Conservation (phyloP, 2,113 vertebrate species). For the Arizona elegans region DNA sequence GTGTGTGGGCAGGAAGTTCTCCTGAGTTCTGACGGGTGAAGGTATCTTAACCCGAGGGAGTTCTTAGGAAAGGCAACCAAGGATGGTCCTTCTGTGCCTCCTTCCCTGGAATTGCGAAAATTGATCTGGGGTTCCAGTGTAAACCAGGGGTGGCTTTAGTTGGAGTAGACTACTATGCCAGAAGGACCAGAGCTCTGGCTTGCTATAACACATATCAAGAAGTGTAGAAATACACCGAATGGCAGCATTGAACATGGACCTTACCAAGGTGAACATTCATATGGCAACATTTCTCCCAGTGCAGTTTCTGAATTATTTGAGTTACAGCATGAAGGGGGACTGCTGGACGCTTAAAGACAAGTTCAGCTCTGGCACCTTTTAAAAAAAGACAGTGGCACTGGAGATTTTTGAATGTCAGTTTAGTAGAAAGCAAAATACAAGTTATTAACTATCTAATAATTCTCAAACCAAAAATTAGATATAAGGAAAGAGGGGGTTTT, state of each 20-base stretch:
- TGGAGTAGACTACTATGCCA: background rate
- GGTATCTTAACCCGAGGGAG: background rate
- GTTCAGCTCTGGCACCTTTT: background rate
- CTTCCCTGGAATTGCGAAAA: background rate
- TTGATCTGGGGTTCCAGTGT: background rate
- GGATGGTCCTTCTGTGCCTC: background rate
- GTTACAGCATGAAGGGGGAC: background rate
- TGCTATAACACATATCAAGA: background rate
- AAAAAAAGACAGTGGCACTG: background rate
- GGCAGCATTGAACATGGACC: too few species aligned
- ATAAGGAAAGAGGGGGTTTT: too few species aligned
- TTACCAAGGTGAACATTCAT: background rate
- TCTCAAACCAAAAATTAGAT: too few species aligned
- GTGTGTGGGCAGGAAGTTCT: background rate
- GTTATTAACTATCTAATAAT: background rate
- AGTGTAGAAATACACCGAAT: background rate
- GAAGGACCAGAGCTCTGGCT: background rate
- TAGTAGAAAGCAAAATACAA: background rate
- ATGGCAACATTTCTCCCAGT: background rate
- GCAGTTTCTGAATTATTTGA: background rate
- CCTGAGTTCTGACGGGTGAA: background rate
- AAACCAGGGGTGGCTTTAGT: background rate
- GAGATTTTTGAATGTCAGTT: background rate
- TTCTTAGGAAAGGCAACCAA: background rate
- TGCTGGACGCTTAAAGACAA: background rate